phyloP scores from a whole-genome alignment of 2,797 vertebrate species.

The Sebastes jordani region DNA sequence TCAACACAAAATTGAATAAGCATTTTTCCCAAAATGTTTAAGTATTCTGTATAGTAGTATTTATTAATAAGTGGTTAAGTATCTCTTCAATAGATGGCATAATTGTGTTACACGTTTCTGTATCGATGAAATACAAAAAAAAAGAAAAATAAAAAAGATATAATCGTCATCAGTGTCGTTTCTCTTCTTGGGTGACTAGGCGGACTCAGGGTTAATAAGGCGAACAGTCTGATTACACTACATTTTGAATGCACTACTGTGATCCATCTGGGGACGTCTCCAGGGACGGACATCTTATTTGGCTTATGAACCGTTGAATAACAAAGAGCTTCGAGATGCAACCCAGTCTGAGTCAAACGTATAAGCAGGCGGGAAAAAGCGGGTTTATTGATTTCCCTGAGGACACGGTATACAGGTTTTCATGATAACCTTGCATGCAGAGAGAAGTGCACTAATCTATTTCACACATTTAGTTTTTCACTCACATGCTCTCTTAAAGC shows the following conservation, averaged over 20 bases:
- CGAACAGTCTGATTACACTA: slow-evolving; percentile 15
- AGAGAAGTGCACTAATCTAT: slow-evolving; percentile 43
- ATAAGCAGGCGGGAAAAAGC: slow-evolving; percentile 19
- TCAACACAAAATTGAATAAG: neutral
- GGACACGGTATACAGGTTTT: slow-evolving; percentile 25
- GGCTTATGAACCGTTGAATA: slow-evolving; percentile 50
- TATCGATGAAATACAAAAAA: neutral
- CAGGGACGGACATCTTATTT: slow-evolving; percentile 21
- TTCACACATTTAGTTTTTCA: slow-evolving; percentile 47
- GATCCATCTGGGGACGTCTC: slow-evolving; percentile 42
- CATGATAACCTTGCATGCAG: slow-evolving; percentile 28
- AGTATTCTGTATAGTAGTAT: neutral
- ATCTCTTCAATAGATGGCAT: neutral
- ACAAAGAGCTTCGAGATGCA: slow-evolving; percentile 41
- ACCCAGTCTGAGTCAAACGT: slow-evolving; percentile 33
- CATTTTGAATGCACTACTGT: slow-evolving; percentile 15
- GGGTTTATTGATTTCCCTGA: slow-evolving; percentile 49
- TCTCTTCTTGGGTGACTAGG: neutral
- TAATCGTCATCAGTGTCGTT: neutral
- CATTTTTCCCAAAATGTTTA: neutral
- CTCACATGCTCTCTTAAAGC: slow-evolving; percentile 43
- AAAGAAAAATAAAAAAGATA: neutral
- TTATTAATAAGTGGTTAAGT: neutral
- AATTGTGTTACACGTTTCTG: neutral
- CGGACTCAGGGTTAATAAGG: slow-evolving; percentile 11